Conservation (phyloP, 2,113 vertebrate genomes). For the Anolis sagrei region DNA sequence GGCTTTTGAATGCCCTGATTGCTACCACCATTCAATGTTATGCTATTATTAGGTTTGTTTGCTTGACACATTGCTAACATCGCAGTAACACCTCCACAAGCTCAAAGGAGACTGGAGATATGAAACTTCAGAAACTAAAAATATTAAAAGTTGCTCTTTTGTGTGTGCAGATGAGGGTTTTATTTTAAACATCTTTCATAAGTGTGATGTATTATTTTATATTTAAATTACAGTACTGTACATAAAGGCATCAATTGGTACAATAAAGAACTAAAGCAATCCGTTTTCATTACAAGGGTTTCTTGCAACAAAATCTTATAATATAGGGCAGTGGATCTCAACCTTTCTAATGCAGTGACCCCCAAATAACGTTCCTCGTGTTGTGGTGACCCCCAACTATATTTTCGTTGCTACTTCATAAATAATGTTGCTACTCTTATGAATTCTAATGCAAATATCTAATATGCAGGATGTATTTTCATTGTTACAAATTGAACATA, state of each 20-base stretch:
- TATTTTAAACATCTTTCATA: background rate
- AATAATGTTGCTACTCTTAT: no score
- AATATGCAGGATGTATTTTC: no score
- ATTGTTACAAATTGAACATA: no score
- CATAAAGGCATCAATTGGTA: constrained; percentile 18
- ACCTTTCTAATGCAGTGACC: no score
- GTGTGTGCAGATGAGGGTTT: constrained; percentile 16
- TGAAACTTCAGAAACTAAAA: constrained; percentile 20
- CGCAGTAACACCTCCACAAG: constrained; percentile 29
- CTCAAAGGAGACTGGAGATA: constrained; percentile 23
- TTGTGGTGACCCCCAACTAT: no score
- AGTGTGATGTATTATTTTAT: constrained; percentile 9
- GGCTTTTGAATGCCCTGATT: constrained; percentile 2
- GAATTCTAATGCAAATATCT: no score
- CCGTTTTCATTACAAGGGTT: no score
- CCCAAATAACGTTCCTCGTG: no score
- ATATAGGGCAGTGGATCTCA: no score
- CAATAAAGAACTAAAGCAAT: no score
- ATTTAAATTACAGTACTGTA: background rate
- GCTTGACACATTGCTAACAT: constrained; percentile 31
- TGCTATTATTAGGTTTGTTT: constrained; percentile 33
- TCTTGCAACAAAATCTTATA: no score
- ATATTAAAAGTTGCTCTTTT: constrained; percentile 24
- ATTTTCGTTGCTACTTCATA: no score
- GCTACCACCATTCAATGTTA: constrained; percentile 16